A percentile compares a stretch with the other conserved stretches of the same genome.
These are phyloP conservation scores for Rhynchophorus ferrugineus DNA, from an alignment of 1,140 invertebrate species.

Conservation along the genomic window DNA sequence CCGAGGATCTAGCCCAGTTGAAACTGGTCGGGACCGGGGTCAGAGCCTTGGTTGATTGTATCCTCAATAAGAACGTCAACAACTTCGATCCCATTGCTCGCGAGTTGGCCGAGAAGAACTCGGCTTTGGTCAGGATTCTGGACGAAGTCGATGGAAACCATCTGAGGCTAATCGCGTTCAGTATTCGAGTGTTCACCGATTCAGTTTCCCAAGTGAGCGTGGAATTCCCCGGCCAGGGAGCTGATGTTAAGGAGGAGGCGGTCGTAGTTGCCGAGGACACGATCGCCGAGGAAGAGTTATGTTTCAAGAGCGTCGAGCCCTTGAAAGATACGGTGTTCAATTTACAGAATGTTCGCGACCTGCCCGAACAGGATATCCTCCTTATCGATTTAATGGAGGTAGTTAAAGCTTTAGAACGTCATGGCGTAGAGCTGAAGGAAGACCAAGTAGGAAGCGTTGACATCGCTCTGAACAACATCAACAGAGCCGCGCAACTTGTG, in stretches of 20 bases:
- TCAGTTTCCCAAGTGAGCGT: slow-evolving; percentile 10
- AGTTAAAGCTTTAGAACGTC: slow-evolving; percentile 10
- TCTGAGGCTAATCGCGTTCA: slow-evolving; percentile 16
- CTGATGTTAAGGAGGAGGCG: background rate
- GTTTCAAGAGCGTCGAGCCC: slow-evolving; percentile 14
- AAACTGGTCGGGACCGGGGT: slow-evolving; percentile 9
- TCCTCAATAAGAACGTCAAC: slow-evolving; percentile 5
- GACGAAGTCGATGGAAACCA: slow-evolving; percentile 12
- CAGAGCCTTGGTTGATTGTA: slow-evolving; percentile 2
- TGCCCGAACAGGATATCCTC: slow-evolving; percentile 14
- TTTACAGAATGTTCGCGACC: slow-evolving; percentile 3
- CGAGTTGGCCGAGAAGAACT: slow-evolving; percentile 12
- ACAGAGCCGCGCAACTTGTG: slow-evolving; percentile 11
- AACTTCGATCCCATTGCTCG: slow-evolving; percentile 6
- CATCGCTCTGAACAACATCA: slow-evolving; percentile 3
- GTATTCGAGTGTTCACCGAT: slow-evolving; percentile 18
- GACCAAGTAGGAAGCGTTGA: slow-evolving; percentile 6
- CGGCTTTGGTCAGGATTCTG: slow-evolving; percentile 4
- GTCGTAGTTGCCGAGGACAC: slow-evolving; percentile 2
- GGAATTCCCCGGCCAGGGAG: background rate
- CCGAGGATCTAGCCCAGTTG: slow-evolving; percentile 18
- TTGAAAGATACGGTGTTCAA: slow-evolving; percentile 6
- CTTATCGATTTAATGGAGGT: slow-evolving; percentile 13
- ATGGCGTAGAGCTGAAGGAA: slow-evolving; percentile 1
- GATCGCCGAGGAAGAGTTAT: slow-evolving; percentile 13